Percentiles rank a stretch among this genome's conserved stretches.
phyloP scores from a whole-genome alignment of 2,113 vertebrate species.

The Syngnathus typhle region DNA sequence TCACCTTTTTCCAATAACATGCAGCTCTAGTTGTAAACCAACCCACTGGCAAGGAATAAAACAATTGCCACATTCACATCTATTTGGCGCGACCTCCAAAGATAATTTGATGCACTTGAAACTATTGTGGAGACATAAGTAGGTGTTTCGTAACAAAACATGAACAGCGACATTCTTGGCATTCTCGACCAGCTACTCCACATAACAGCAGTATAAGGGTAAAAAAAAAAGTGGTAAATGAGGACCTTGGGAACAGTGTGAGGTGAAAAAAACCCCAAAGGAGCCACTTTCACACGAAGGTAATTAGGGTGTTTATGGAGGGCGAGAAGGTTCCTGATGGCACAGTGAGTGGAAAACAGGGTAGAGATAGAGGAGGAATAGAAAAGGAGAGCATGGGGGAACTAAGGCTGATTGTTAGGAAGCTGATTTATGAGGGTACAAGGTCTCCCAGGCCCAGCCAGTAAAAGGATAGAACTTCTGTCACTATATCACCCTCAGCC shows the following conservation, averaged over 20 bases:
- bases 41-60: too few species aligned
- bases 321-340: slow-evolving; percentile 44
- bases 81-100: too few species aligned
- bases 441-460: slow-evolving; percentile 46
- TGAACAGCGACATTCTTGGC: slow-evolving; percentile 6
- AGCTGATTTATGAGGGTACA: slow-evolving; percentile 68
- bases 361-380: slow-evolving; percentile 13
- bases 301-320: slow-evolving; percentile 59
- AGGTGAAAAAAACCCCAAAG: slow-evolving; percentile 50
- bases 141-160: slow-evolving; percentile 10
- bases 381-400: slow-evolving; percentile 24
- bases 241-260: slow-evolving; percentile 24
- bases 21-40: too few species aligned
- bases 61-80: too few species aligned
- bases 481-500: slow-evolving; percentile 56
- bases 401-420: slow-evolving; percentile 69
- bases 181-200: slow-evolving; percentile 21
- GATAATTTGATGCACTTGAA: slow-evolving; percentile 7
- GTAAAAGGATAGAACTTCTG: slow-evolving; percentile 53
- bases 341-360: slow-evolving; percentile 29
- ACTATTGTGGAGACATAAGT: background rate
- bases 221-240: slow-evolving; percentile 11
- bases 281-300: slow-evolving; percentile 52
- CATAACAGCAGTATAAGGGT: slow-evolving; percentile 11
- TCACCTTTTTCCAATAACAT: too few species aligned